Evolutionary conservation across 2,113 vertebrate genomes (phyloP), one percentile per base, ranked within the genome.

Genomic region (Cygnus atratus): DNA sequence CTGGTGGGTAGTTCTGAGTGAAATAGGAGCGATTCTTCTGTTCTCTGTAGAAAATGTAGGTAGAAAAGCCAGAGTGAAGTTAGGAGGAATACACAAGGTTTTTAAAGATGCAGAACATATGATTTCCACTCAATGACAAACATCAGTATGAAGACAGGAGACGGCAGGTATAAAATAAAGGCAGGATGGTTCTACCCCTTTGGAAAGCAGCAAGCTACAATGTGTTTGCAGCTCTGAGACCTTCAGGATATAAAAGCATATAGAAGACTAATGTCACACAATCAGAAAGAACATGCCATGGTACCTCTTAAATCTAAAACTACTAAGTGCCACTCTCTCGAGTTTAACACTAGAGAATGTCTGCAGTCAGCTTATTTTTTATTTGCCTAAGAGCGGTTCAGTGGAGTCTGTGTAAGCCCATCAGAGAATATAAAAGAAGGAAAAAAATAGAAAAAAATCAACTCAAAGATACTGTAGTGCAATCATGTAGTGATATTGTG

Each of bases 311-410:
- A 83, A 83, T 76, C 31, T 26, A 19, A 59, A 71, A 19, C 12
- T 13, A 15, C 0, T 1, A 78, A 79, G 15, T 3, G 10, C 17
- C n/a, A 17, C 5, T 66, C 9, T 20, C 1, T 12, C 43, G 9
- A 72, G 31, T 10, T 37, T 16, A 13, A 28, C 0, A 0, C 10
- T 8, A 52, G 4, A 46, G 15, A 73, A 70, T 25, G 13, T 37
- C 28, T 13, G 48, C 35, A 54, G n/a, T 21, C 68, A 28, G 6
- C 46, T 71, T 37, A 28, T 35, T 37, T 28, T 52, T 52, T 44
- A 41, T 74, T 41, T 58, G 43, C 28, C 18, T 55, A 46, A 11
- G 41, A 41, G 29, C 21, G 4, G 35, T n/a, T 66, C 6, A 43
- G 41, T 16, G 19, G 29, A 5, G n/a, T 65, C 44, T 48, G 20